A percentile compares a stretch with the other conserved stretches of the same genome.
These are phyloP conservation scores for Hydrochoerus hydrochaeris DNA, from an alignment of 2,113 vertebrate genomes.

Conservation along the genomic window DNA sequence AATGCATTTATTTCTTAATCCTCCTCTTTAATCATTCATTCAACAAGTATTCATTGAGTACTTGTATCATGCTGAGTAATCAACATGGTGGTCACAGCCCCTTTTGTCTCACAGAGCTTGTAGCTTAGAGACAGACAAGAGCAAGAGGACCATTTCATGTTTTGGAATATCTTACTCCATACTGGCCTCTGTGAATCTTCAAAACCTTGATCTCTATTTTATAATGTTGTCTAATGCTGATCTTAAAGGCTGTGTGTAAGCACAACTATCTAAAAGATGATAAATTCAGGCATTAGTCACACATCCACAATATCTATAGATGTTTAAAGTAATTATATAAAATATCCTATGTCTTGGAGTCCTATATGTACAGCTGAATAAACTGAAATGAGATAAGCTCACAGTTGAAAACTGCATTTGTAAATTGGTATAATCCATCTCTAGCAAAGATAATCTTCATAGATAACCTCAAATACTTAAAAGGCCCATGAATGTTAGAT, in stretches of 20 bases:
- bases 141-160: not conserved
- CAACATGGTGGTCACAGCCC: not conserved
- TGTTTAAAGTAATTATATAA: conserved; percentile 50
- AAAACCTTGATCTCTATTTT: not conserved
- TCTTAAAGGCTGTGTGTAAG: conserved; percentile 18
- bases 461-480: conserved; percentile 54
- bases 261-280: conserved; percentile 20
- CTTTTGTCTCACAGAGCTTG: not conserved
- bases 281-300: conserved; percentile 30
- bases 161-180: not conserved
- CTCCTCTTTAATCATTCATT: not conserved
- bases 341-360: not conserved
- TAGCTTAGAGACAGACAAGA: not conserved
- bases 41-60: not conserved
- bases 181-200: not conserved
- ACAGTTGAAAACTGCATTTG: conserved; percentile 30
- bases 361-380: not conserved
- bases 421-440: conserved; percentile 46
- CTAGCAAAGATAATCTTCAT: conserved; percentile 13
- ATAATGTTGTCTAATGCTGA: not conserved
- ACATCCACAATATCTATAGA: conserved; percentile 1
- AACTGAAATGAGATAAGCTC: not conserved
- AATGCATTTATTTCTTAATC: not conserved
- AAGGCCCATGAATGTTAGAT: not conserved
- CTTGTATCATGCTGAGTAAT: not conserved